phyloP scores from a whole-genome alignment of 2,113 vertebrate genomes.

The Laticauda laticaudata region DNA sequence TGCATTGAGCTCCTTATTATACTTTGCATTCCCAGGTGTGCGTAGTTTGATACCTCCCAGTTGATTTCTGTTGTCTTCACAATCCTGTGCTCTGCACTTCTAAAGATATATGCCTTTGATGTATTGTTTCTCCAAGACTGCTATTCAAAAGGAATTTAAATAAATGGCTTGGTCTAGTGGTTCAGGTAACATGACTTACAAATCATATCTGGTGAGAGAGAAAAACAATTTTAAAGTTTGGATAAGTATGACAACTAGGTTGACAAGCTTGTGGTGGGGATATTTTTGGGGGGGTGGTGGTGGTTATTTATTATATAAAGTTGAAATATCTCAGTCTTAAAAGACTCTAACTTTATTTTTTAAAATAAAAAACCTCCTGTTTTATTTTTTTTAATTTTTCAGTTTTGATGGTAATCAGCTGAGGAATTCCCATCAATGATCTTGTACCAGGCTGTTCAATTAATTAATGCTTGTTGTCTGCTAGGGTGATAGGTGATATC shows the following conservation, averaged over 20 bases:
- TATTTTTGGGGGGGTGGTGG: background rate
- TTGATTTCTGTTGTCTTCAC: conserved; percentile 31
- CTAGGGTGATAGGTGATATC: background rate
- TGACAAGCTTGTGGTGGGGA: conserved; percentile 25
- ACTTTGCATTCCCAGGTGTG: conserved; percentile 17
- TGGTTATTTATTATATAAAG: conserved; percentile 14
- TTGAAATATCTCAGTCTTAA: background rate
- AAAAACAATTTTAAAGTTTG: conserved; percentile 36
- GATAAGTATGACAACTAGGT: conserved; percentile 41
- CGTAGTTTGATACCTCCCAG: conserved; percentile 15
- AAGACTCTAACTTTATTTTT: background rate
- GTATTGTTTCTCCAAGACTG: conserved; percentile 39
- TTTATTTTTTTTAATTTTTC: conserved; percentile 20
- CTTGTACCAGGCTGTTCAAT: conserved; percentile 66
- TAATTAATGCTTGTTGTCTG: conserved; percentile 44
- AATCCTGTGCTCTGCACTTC: conserved; percentile 2
- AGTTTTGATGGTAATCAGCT: conserved; percentile 66
- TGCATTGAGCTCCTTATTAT: background rate
- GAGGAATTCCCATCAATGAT: conserved; percentile 65
- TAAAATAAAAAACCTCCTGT: background rate
- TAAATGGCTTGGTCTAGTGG: conserved; percentile 38
- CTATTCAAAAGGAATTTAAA: conserved; percentile 49
- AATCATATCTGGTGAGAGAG: conserved; percentile 43
- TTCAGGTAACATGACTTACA: conserved; percentile 49
- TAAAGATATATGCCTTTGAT: conserved; percentile 51